Percentiles rank a stretch among this genome's conserved stretches.
These are phyloP conservation scores for Morinoia aosen DNA, from an alignment of 2,888 invertebrate species.

Conservation along the genomic window DNA sequence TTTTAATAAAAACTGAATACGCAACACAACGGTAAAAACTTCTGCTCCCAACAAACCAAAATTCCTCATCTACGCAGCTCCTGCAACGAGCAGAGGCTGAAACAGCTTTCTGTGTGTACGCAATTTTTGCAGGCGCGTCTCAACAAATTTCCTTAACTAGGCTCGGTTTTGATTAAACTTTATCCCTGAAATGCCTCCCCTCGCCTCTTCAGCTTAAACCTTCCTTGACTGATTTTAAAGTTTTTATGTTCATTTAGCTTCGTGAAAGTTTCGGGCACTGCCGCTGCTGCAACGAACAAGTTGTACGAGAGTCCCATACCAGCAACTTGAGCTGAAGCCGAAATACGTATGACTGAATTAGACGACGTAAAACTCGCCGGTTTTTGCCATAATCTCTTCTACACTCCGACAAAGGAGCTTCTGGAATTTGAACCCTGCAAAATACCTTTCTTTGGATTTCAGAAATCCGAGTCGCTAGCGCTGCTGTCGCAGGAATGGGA, in stretches of 20 bases:
- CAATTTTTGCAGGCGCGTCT: background rate
- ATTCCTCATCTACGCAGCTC: background rate
- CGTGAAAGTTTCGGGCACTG: background rate
- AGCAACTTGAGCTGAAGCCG: background rate
- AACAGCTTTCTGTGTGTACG: background rate
- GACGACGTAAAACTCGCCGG: background rate
- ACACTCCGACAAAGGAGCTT: background rate
- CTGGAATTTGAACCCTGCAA: background rate
- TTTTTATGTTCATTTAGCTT: constrained; percentile 17
- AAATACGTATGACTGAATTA: background rate
- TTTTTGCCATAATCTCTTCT: background rate
- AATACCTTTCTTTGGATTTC: background rate
- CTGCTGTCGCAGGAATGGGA: background rate
- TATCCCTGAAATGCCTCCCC: background rate
- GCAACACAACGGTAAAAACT: background rate
- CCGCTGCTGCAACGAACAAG: background rate
- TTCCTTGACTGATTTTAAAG: constrained; percentile 4
- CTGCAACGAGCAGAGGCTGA: background rate
- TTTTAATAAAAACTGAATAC: background rate
- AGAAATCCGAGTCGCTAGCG: background rate
- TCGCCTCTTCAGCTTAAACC: background rate
- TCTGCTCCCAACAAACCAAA: background rate
- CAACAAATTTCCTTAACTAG: background rate
- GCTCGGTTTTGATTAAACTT: background rate
- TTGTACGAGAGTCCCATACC: background rate